Evolutionary conservation across 1,140 invertebrate species (phyloP), one percentile per base, ranked within the genome.

Genomic region (Bombus cullumanus): DNA sequence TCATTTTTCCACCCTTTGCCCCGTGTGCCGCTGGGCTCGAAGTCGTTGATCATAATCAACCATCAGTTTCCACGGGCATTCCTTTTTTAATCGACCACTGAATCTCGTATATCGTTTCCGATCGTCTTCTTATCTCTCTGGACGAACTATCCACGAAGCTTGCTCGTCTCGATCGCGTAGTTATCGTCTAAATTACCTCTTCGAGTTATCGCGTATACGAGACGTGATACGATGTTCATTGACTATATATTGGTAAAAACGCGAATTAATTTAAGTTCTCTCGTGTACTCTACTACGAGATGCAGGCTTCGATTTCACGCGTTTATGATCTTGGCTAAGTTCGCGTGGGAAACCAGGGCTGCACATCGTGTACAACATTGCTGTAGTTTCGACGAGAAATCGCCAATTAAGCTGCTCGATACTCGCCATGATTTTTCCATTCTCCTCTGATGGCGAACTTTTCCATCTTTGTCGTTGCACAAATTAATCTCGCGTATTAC

Each of bases 21-120:
- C 22, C 34, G 25, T 22, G 28, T 12, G 18, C 39, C 12, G 9
- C 28, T 25, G 10, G 28, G 3, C 0, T 13, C 9, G 43, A 34
- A 31, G 13, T 83, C 76, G 68, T 80, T 80, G 53, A 80, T 80
- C 68, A 72, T 69, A 47, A 85, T 80, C 83, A 47, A 80, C n/a
- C 57, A 8, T 1, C 47, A 13, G 15, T n/a, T 37, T 59, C 81
- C 43, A 28, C 43, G 25, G 37, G 3, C 13, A 25, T 12, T 43
- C n/a, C 53, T 25, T 78, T 53, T 78, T 43, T 59, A 68, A 83
- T 78, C 73, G 81, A 3, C 72, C 41, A 66, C 34, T 18, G 10
- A 13, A 34, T 47, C 66, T 43, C 37, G 9, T 28, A 5, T 15
- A 5, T 73, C 71, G 41, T n/a, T 10, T 18, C 0, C 6, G 6